These are phyloP conservation scores for Lethrus apterus DNA, from an alignment of 1,140 invertebrate genomes.

Conservation along the genomic window DNA sequence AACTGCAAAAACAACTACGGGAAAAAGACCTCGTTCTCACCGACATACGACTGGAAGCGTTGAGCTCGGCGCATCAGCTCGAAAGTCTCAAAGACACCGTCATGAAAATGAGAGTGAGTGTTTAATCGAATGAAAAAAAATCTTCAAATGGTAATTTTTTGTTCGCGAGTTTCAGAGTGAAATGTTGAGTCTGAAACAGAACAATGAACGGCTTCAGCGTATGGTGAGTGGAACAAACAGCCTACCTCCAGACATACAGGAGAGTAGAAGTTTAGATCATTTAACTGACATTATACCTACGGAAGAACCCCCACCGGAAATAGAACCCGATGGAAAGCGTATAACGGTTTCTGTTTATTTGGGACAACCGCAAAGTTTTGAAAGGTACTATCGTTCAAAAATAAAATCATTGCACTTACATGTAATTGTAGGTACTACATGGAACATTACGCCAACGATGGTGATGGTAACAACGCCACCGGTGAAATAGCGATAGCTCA, in stretches of 20 bases:
- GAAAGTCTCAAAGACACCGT: conserved; percentile 94
- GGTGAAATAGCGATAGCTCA: conserved; percentile 73
- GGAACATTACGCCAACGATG: conserved; percentile 49
- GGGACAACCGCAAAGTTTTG: conserved; percentile 71
- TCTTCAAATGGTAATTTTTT: conserved; percentile 1
- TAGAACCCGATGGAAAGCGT: conserved; percentile 76
- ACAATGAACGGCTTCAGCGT: conserved; percentile 89
- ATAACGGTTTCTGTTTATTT: conserved; percentile 77
- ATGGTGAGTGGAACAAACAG: conserved; percentile 54
- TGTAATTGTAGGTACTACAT: conserved; percentile 34
- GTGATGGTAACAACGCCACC: conserved; percentile 42
- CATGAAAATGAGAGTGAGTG: conserved; percentile 84
- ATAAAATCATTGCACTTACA: background rate
- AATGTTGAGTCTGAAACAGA: conserved; percentile 93
- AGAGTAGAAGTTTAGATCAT: conserved; percentile 33
- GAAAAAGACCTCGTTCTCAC: conserved; percentile 95
- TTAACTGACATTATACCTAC: conserved; percentile 42
- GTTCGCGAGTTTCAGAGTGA: conserved; percentile 64
- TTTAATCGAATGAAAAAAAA: background rate
- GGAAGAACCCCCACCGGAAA: conserved; percentile 51
- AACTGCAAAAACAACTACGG: conserved; percentile 84
- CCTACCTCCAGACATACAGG: conserved; percentile 30
- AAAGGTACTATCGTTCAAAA: conserved; percentile 48
- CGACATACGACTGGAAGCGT: conserved; percentile 89
- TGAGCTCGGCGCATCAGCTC: conserved; percentile 93